A percentile compares a stretch with the other conserved stretches of the same genome.
These are phyloP conservation scores for Bombus consobrinus DNA, from an alignment of 1,140 invertebrate species.

Conservation along the genomic window DNA sequence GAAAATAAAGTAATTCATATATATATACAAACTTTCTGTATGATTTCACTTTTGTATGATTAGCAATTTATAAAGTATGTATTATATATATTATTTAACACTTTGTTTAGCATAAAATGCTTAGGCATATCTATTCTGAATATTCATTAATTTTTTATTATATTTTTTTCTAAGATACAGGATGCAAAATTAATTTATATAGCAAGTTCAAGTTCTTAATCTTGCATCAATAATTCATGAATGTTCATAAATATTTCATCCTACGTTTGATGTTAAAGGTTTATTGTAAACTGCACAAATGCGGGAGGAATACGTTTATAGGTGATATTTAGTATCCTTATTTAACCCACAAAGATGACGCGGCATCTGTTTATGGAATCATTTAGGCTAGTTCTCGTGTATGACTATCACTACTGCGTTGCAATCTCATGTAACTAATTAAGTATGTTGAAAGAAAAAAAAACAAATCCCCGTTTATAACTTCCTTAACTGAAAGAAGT, in stretches of 20 bases:
- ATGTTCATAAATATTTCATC: constrained; percentile 44
- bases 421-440: constrained; percentile 23
- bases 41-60: not conserved
- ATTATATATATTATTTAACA: not conserved
- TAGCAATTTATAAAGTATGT: not conserved
- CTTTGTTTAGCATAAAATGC: not conserved
- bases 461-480: not conserved
- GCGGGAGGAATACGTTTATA: constrained; percentile 15
- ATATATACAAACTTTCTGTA: not conserved
- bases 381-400: constrained; percentile 29
- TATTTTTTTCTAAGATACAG: not conserved
- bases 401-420: constrained; percentile 23
- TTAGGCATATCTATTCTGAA: not conserved
- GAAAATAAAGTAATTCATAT: not conserved
- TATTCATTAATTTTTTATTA: not conserved
- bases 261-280: constrained; percentile 13
- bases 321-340: constrained; percentile 18
- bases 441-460: not conserved
- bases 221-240: not conserved
- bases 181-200: not conserved
- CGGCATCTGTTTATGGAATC: constrained; percentile 24
- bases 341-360: constrained; percentile 13
- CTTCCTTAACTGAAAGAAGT: not conserved
- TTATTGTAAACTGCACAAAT: constrained; percentile 27
- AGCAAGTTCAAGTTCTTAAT: not conserved